A percentile compares a stretch with the other conserved stretches of the same genome.
phyloP scores from a whole-genome alignment of 2,797 vertebrate genomes.

The Arrhamphus sclerolepis region DNA sequence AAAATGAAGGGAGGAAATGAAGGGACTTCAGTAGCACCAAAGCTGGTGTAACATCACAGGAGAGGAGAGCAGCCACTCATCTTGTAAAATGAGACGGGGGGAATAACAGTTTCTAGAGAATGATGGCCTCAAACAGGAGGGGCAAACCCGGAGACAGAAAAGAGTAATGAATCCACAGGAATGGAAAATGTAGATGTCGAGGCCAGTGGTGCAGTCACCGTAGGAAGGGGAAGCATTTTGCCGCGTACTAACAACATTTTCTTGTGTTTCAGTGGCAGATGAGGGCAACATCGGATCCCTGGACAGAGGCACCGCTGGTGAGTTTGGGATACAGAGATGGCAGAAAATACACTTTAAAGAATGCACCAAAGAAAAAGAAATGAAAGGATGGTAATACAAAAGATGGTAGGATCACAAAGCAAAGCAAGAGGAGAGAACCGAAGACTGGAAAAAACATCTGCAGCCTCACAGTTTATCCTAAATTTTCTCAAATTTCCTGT shows the following conservation, averaged over 20 bases:
- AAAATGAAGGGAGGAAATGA: slow-evolving; percentile 46
- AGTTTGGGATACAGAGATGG: neutral
- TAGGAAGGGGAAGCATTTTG: neutral
- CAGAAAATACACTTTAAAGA: neutral
- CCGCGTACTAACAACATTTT: slow-evolving; percentile 9
- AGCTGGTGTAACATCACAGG: slow-evolving; percentile 35
- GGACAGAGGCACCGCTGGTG: slow-evolving; percentile 55
- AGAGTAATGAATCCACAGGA: neutral
- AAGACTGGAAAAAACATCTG: too few relatives aligned
- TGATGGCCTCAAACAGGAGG: neutral
- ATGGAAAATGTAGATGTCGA: neutral
- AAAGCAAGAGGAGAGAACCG: too few relatives aligned
- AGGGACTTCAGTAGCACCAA: slow-evolving; percentile 48
- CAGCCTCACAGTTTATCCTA: too few relatives aligned
- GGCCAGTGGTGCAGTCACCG: neutral
- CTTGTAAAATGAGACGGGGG: slow-evolving; percentile 32
- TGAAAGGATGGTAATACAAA: neutral
- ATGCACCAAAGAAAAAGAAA: neutral
- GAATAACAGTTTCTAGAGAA: slow-evolving; percentile 17
- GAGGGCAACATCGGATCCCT: slow-evolving; percentile 64
- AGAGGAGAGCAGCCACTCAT: slow-evolving; percentile 14
- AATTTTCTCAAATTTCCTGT: too few relatives aligned
- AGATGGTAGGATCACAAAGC: too few relatives aligned
- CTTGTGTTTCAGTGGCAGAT: slow-evolving; percentile 67
- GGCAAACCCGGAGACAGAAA: neutral